These are phyloP conservation scores for Trichonephila inaurata DNA, from an alignment of 1,140 invertebrate genomes.

Conservation along the genomic window DNA sequence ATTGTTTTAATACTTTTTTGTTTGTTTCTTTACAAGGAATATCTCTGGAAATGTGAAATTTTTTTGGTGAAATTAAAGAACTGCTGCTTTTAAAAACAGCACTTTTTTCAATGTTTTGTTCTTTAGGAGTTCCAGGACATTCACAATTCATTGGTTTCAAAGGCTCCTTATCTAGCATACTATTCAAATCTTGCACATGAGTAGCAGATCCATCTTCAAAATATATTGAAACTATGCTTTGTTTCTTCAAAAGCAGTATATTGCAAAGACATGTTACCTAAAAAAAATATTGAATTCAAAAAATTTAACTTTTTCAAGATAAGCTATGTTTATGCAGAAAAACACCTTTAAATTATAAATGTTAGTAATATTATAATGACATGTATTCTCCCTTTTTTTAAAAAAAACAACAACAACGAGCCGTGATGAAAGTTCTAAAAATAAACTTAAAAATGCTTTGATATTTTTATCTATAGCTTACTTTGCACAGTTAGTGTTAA, in stretches of 20 bases:
- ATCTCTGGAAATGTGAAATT: background rate
- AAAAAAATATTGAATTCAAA: background rate
- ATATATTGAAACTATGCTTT: constrained; percentile 47
- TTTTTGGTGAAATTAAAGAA: background rate
- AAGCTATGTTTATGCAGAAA: background rate
- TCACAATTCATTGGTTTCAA: constrained; percentile 39
- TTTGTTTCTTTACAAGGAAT: background rate
- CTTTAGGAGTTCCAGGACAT: constrained; percentile 17
- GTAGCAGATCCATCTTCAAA: constrained; percentile 39
- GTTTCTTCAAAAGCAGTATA: constrained; percentile 47
- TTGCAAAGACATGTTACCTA: constrained; percentile 64
- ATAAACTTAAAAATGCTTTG: background rate
- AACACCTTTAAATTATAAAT: background rate
- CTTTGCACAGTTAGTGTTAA: too few relatives aligned
- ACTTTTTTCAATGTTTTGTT: background rate
- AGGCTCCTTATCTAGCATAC: constrained; percentile 3
- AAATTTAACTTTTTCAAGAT: background rate
- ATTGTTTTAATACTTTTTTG: background rate
- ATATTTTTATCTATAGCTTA: too few relatives aligned
- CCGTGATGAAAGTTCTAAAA: background rate
- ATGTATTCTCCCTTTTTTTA: too few relatives aligned
- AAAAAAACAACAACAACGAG: background rate
- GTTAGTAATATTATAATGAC: background rate
- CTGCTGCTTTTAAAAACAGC: background rate
- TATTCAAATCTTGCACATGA: constrained; percentile 28